Evolutionary conservation across 2,113 vertebrate species (phyloP).

Genomic region (Apteryx mantelli): DNA sequence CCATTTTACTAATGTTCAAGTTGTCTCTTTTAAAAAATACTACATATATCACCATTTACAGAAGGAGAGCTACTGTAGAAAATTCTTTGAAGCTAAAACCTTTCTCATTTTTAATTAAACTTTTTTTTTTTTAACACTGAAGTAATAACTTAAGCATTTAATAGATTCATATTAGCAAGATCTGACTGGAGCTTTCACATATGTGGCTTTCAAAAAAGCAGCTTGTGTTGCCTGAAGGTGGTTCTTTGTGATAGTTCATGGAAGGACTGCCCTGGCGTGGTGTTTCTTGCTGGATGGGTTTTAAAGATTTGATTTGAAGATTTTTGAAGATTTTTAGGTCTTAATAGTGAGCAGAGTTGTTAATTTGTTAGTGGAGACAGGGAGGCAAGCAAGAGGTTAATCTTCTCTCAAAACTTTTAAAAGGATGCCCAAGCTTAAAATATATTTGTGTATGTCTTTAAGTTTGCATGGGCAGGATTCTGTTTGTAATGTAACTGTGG

Average conservation of each 20-base stretch:
- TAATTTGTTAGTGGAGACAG: not conserved
- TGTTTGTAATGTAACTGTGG: not conserved
- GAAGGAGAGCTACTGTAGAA: not conserved
- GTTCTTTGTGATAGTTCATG: not conserved
- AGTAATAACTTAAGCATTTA: not conserved
- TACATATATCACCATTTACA: not conserved
- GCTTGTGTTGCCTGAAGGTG: not conserved
- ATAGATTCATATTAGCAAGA: not conserved
- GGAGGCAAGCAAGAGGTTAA: not conserved
- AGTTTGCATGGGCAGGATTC: not conserved
- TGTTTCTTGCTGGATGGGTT: not conserved
- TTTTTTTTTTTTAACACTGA: not conserved
- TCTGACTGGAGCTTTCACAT: not conserved
- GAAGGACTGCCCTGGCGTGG: not conserved
- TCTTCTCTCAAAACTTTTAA: not conserved
- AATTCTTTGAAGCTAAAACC: not conserved
- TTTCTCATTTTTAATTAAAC: not conserved
- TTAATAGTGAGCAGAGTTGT: not conserved
- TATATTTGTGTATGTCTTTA: not conserved
- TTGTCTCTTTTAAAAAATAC: not conserved
- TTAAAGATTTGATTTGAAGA: no score
- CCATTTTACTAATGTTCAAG: not conserved
- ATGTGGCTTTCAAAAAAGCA: not conserved
- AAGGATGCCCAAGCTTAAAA: not conserved
- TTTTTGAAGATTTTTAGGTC: not conserved